Percentiles rank a stretch among this genome's conserved stretches.
Conservation (phyloP, 2,888 invertebrate species). For the Apotomis betuletana region DNA sequence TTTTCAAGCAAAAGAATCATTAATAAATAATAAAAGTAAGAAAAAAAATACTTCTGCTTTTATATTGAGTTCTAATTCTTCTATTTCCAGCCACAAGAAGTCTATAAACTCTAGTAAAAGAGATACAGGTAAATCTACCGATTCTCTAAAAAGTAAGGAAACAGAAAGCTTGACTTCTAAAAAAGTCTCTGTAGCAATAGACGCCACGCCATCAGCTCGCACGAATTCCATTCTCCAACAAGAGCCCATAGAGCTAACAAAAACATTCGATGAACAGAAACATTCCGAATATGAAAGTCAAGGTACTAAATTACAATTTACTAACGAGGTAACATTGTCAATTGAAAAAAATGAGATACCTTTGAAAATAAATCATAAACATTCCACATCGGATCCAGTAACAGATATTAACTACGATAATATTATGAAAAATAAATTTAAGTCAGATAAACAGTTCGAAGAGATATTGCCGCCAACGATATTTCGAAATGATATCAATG, state of each 20-base stretch:
- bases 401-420: slow-evolving; percentile 82
- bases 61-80: slow-evolving; percentile 75
- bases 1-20: slow-evolving; percentile 54
- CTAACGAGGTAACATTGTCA: slow-evolving; percentile 70
- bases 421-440: slow-evolving; percentile 64
- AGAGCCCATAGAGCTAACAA: slow-evolving; percentile 89
- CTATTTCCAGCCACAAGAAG: slow-evolving; percentile 68
- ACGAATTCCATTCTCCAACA: slow-evolving; percentile 89
- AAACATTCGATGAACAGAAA: slow-evolving; percentile 81
- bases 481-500: slow-evolving; percentile 87
- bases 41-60: slow-evolving; percentile 79
- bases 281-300: slow-evolving; percentile 63
- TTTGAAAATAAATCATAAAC: slow-evolving; percentile 84
- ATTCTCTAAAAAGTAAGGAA: slow-evolving; percentile 73
- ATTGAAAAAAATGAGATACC: slow-evolving; percentile 60
- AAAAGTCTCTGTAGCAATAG: slow-evolving; percentile 90
- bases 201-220: slow-evolving; percentile 90
- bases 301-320: slow-evolving; percentile 57
- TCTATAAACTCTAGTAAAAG: slow-evolving; percentile 57
- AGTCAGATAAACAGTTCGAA: slow-evolving; percentile 55
- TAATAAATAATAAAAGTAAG: slow-evolving; percentile 52
- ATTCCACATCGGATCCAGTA: slow-evolving; percentile 88
- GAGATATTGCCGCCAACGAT: slow-evolving; percentile 74
- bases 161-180: slow-evolving; percentile 80
- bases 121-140: slow-evolving; percentile 70